Evolutionary conservation across 2,888 invertebrate genomes (phyloP).

Genomic region (Clunio marinus): DNA sequence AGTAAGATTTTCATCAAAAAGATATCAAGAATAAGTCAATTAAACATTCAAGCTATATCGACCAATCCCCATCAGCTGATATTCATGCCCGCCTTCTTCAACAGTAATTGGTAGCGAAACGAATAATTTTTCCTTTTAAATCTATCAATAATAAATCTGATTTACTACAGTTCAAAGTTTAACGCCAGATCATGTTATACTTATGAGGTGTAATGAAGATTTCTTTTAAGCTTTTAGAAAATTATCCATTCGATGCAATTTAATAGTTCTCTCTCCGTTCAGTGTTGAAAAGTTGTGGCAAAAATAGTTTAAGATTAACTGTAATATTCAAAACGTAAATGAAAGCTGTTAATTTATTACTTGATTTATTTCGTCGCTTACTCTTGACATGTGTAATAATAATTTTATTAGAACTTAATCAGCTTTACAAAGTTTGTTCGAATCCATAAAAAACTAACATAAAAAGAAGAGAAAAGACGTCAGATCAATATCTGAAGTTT

Average conservation of each 20-base stretch:
- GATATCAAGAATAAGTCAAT: too few species aligned
- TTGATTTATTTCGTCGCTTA: not conserved
- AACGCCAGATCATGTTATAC: too few species aligned
- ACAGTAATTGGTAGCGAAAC: too few species aligned
- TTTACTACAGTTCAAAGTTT: too few species aligned
- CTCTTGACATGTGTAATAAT: constrained; percentile 1
- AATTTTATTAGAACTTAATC: constrained; percentile 16
- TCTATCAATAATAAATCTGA: too few species aligned
- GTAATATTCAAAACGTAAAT: not conserved
- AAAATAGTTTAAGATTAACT: not conserved
- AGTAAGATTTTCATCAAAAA: too few species aligned
- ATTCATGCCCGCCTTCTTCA: too few species aligned
- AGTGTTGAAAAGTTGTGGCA: not conserved
- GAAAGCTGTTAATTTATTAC: not conserved
- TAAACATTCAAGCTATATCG: too few species aligned
- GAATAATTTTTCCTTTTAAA: too few species aligned
- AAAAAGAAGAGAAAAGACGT: not conserved
- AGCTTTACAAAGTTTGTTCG: not conserved
- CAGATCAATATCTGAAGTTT: constrained; percentile 11
- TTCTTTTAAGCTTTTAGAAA: too few species aligned
- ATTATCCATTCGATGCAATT: not conserved
- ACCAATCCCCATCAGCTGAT: too few species aligned
- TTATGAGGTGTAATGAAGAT: too few species aligned
- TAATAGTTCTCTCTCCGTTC: constrained; percentile 1
- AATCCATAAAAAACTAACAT: not conserved